Percentiles rank a stretch among this genome's conserved stretches.
Conservation (phyloP, 2,113 vertebrate species). For the Sisor rabdophorus region DNA sequence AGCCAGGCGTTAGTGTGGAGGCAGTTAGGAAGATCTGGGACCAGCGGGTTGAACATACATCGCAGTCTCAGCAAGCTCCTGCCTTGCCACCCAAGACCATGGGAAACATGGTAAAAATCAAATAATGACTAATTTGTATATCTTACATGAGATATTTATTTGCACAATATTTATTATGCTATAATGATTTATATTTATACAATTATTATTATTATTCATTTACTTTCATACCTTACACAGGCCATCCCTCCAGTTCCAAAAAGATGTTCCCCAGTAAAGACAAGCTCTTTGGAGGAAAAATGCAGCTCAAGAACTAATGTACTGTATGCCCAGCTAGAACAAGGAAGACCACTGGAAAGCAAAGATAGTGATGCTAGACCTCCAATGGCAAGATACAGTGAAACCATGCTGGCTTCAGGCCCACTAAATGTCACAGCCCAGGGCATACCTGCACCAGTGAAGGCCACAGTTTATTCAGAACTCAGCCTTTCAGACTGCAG, state of each 20-base stretch:
- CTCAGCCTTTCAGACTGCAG: constrained; percentile 53
- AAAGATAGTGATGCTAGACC: constrained; percentile 23
- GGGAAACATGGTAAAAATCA: constrained; percentile 13
- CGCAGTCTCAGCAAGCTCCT: constrained; percentile 43
- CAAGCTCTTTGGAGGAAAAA: constrained; percentile 28
- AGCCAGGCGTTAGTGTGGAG: constrained; percentile 36
- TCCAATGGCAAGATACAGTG: not conserved
- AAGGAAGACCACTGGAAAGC: constrained; percentile 42
- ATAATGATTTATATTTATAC: not conserved
- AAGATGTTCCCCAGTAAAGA: constrained; percentile 49
- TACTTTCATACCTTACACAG: constrained; percentile 34
- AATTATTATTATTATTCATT: not conserved
- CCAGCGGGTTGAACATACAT: constrained; percentile 16
- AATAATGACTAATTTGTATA: not conserved
- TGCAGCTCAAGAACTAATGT: constrained; percentile 15
- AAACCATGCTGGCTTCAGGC: not conserved
- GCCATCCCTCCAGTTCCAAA: constrained; percentile 65
- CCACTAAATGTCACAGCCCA: not conserved
- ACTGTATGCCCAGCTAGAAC: constrained; percentile 65
- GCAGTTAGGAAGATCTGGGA: constrained; percentile 44
- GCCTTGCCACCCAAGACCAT: constrained; percentile 50
- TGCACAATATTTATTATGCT: not conserved
- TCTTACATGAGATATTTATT: not conserved
- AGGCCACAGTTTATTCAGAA: constrained; percentile 57
- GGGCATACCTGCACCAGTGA: not conserved